Evolutionary conservation across 2,113 vertebrate genomes (phyloP).

Genomic region (Platysternon megacephalum): DNA sequence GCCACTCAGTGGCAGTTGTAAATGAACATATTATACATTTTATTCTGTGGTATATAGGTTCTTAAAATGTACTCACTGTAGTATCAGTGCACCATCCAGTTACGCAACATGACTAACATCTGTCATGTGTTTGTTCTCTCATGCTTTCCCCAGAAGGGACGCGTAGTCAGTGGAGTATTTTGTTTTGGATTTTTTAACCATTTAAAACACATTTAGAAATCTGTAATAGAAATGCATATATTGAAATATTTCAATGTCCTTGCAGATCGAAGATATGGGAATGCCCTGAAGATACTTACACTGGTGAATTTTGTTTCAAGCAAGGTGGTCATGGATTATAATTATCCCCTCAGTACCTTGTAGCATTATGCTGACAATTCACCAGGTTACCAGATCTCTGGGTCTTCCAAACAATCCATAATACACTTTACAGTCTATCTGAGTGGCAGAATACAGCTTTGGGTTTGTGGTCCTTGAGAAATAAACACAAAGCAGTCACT

Average conservation of each 20-base stretch:
- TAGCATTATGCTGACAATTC: conserved; percentile 32
- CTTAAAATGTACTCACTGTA: neutral
- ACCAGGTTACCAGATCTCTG: neutral
- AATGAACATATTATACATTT: neutral
- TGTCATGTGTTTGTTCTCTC: neutral
- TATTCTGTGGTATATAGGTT: neutral
- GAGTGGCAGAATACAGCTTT: conserved; percentile 43
- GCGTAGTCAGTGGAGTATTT: neutral
- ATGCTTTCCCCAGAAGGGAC: neutral
- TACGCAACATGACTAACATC: neutral
- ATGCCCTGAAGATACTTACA: conserved; percentile 20
- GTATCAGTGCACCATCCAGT: neutral
- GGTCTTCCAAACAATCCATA: neutral
- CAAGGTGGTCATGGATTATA: conserved; percentile 1
- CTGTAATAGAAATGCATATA: conserved; percentile 8
- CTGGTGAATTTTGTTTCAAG: conserved; percentile 48
- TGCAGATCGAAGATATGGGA: neutral
- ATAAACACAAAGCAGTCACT: conserved; percentile 27
- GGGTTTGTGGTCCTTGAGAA: conserved; percentile 21
- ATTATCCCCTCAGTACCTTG: conserved; percentile 36
- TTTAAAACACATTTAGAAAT: neutral
- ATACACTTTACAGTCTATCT: neutral
- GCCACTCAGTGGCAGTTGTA: neutral
- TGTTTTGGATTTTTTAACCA: neutral
- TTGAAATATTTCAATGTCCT: conserved; percentile 13